These are phyloP conservation scores for Cricetomys ansorgei DNA, from an alignment of 2,113 vertebrate genomes.

Conservation along the genomic window DNA sequence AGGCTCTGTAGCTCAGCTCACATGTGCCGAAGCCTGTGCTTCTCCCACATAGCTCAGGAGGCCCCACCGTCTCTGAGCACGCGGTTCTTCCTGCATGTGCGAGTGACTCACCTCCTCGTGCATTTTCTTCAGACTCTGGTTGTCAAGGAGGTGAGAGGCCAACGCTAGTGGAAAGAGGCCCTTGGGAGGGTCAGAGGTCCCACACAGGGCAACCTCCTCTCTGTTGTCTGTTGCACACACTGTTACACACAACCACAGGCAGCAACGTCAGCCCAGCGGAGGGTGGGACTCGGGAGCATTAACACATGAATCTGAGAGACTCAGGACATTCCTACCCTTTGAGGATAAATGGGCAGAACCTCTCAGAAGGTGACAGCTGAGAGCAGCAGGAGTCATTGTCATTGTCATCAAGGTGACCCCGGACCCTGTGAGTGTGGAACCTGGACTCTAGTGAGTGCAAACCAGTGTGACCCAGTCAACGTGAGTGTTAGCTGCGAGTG, in stretches of 20 bases:
- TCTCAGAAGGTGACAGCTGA: background rate
- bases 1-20: background rate
- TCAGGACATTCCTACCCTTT: background rate
- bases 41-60: background rate
- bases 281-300: background rate
- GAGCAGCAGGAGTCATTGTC: slow-evolving; percentile 45
- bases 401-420: background rate
- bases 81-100: background rate
- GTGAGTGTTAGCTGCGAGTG: too few relatives aligned
- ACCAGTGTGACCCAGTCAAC: slow-evolving; percentile 31
- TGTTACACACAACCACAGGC: background rate
- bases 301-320: background rate
- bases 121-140: background rate
- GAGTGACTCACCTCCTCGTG: background rate
- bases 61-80: accelerated
- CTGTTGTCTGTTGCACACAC: background rate
- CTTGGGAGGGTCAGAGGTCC: background rate
- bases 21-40: background rate
- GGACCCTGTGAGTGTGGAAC: background rate
- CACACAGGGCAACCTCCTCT: background rate
- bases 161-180: background rate
- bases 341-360: background rate
- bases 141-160: background rate
- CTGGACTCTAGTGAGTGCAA: slow-evolving; percentile 4
- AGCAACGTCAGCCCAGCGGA: background rate